Percentiles rank a stretch among this genome's conserved stretches.
Evolutionary conservation across 2,888 invertebrate genomes (phyloP).

Genomic region (Pasiphila rectangulata): DNA sequence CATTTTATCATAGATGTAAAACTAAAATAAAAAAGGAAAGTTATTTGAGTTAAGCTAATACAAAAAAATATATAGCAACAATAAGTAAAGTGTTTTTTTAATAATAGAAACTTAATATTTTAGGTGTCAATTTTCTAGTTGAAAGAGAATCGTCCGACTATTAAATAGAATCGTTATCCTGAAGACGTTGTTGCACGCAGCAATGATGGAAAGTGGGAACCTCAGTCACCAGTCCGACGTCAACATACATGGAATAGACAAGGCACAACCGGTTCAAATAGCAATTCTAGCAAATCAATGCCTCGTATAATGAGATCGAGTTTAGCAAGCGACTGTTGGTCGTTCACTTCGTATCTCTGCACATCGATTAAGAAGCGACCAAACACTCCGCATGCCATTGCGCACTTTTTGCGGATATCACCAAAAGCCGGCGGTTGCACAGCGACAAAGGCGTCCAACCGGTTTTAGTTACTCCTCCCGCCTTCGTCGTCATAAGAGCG

Average conservation of each 20-base stretch:
- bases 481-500: constrained; percentile 65
- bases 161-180: constrained; percentile 26
- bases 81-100: background rate
- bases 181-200: constrained; percentile 22
- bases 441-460: constrained; percentile 74
- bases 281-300: constrained; percentile 61
- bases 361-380: constrained; percentile 62
- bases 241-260: constrained; percentile 52
- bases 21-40: too few species aligned
- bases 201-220: constrained; percentile 52
- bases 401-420: constrained; percentile 77
- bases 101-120: background rate
- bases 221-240: constrained; percentile 43
- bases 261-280: constrained; percentile 60
- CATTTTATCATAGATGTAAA: too few species aligned
- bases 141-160: constrained; percentile 2
- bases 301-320: constrained; percentile 57
- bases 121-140: too few species aligned
- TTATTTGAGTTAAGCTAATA: too few species aligned
- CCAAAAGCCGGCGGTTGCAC: constrained; percentile 69
- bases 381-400: constrained; percentile 65
- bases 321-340: constrained; percentile 50
- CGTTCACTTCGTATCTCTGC: constrained; percentile 50
- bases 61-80: too few species aligned
- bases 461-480: constrained; percentile 69